Base-by-base conservation (phyloP, 2,888 invertebrate genomes). In the Apocheima hispidaria region DNA sequence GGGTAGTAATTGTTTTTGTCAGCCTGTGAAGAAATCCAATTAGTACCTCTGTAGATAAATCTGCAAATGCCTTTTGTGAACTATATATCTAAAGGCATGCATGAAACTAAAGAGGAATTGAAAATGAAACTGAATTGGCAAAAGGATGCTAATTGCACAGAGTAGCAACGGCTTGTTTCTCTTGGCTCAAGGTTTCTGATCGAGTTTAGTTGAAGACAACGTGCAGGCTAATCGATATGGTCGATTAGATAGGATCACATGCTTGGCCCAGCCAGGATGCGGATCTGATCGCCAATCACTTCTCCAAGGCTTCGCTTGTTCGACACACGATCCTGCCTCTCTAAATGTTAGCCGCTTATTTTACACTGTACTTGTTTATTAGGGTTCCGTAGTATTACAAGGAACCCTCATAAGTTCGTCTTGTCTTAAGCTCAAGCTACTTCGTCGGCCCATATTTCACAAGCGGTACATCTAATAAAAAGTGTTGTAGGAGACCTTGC, bases 211-310 rank as follows among this genome's bases (percentile, higher is more conserved):
- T n/a, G 26, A 26, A 23, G n/a, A 38, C 23, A 36, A 43, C 26
- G 33, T 30, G 9, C 35, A 26, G 35, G 28, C 43, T 44, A 51
- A 55, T 60, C 43, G 55, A 41, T 44, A 44, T 55, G 43, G 35
- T 54, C 43, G 43, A 41, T 41, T 44, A 12, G 54, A 54, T 60
- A 60, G 48, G 40, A 46, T 56, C 40, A 38, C 33, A 35, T 16
- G 50, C 49, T 14, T 14, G 50, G 35, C n/a, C 40, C 69, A 58
- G 74, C 69, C 81, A 85, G 88, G 89, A 89, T 84, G 79, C 86
- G 87, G 87, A 88, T 88, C 70, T 75, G 77, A 72, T 71, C 66
- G 77, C 84, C 86, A 77, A 81, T 88, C 87, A 88, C 87, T 83
- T 82, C 83, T 79, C 78, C 87, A 88, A 88, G 88, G 88, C 74